Base-by-base conservation (phyloP, 2,888 invertebrate species). In the Andrena bicolor region DNA sequence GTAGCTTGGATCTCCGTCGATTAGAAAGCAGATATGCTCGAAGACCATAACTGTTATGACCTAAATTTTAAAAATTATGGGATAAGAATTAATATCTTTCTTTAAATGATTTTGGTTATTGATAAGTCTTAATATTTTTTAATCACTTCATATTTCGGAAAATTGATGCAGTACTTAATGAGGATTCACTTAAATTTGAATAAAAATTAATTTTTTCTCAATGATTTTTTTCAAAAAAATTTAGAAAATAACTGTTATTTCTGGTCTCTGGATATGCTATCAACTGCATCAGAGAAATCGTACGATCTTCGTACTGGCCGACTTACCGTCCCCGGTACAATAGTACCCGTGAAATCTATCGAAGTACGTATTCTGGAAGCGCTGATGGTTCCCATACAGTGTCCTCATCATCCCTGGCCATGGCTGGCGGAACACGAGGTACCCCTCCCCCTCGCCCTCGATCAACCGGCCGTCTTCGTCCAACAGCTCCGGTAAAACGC, bases 331-430 rank as follows among this genome's bases (percentile, higher is more conserved):
- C 65, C 99, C 99, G 69, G 99, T 99, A 94, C 98, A 98, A 94
- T 99, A 99, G 94, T 97, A 99, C 72, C 99, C 99, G 0, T 98
- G 98, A 94, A 99, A 99, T 94, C 98, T 98, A 74, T 97, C 96
- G 95, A 99, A 99, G 94, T 99, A 99, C 0, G 98, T 98, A 60
- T 96, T 96, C 94, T 98, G 97, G 93, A 97, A 99, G 88, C 98
- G 96, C 87, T 97, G 96, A 92, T 99, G 99, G 94, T 99, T 97
- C 70, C 97, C 97, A 94, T 96, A 99, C 32, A 99, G 96, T 0
- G 98, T 97, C 84, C 99, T 96, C 99, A 99, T 99, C 95, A 99
- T 98, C 87, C 99, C 99, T 0, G 99, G 99, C 99, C 99, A 99
- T 2, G 99, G 99, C 88, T 97, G 96, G 51, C 97, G 95, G 94